Base-by-base conservation (phyloP, 2,113 vertebrate genomes). In the Ciconia maguari region DNA sequence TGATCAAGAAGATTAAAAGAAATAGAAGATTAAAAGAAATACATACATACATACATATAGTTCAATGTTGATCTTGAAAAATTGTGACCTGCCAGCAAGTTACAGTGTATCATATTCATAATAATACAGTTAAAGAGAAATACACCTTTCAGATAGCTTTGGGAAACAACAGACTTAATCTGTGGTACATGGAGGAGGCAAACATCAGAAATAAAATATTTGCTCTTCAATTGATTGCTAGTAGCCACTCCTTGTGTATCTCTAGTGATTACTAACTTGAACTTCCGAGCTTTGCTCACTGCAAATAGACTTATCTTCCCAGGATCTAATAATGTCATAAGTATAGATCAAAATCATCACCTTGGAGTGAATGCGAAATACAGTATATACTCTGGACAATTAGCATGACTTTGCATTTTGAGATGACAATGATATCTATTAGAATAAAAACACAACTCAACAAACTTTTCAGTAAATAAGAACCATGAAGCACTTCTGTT, bases 1-100 rank as follows among this genome's bases (percentile, higher is more conserved):
- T 95, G 82, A 94, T 95, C 78, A 85, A 64, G 74, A 82, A 95
- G 87, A 94, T 96, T 87, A 95, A 95, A 95, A 91, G 84, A 94
- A 94, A 69, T 26, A 86, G 57, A 84, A 89, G 92, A 91, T 91
- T 81, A 93, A 87, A 93, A 79, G 90, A 85, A 79, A 90, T 71
- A 24, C 17, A 93, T 89, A 65, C 19, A 93, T 89, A 65, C 19
- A 77, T 62, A 58, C 13, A 42, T 58, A 65, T 2, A 93, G 32
- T 51, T 91, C 60, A 78, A 8, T 55, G 60, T 14, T 89, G 72
- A 82, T 74, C 46, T 86, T 90, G 51, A 93, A 94, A 87, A 94
- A 81, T 4, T 78, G 68, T 88, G 66, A 70, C 71, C 76, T 89
- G 42, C 6, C 64, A 91, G 32, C 15, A 71, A 81, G 15, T 38